Evolutionary conservation across 2,113 vertebrate species (phyloP).

Genomic region (Oxyruncus cristatus): DNA sequence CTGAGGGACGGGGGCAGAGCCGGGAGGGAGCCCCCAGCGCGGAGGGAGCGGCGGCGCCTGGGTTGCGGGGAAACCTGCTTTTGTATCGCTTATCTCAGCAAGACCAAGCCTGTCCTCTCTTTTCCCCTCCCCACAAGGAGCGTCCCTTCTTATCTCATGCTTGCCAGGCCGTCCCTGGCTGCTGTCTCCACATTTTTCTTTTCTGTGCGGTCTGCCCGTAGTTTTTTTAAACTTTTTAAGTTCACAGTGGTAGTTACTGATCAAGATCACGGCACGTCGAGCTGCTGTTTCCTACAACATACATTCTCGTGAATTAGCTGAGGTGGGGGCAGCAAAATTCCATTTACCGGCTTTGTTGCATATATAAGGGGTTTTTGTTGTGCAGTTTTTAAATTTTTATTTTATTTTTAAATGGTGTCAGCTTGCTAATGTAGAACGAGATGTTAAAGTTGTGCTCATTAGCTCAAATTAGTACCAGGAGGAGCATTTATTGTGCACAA

Average conservation of each 20-base stretch:
- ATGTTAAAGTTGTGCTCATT: background rate
- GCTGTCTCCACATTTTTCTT: fast-evolving
- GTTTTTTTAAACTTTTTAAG: background rate
- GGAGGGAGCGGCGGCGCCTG: background rate
- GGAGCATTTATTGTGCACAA: background rate
- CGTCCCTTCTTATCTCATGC: background rate
- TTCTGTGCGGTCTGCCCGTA: fast-evolving
- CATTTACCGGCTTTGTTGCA: background rate
- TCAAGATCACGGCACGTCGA: fast-evolving
- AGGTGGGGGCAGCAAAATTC: background rate
- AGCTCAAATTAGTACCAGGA: background rate
- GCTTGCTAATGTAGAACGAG: background rate
- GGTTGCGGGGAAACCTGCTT: background rate
- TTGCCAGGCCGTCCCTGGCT: background rate
- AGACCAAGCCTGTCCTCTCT: background rate
- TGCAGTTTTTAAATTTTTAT: fast-evolving
- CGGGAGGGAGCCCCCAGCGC: background rate
- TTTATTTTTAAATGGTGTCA: background rate
- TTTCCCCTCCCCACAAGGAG: background rate
- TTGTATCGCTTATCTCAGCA: background rate
- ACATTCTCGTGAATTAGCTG: background rate
- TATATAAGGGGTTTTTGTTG: background rate
- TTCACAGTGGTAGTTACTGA: fast-evolving
- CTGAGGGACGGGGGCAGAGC: background rate
- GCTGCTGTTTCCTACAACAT: fast-evolving